Conservation (phyloP, 1,140 invertebrate genomes). For the Drosophila micromelanica region DNA sequence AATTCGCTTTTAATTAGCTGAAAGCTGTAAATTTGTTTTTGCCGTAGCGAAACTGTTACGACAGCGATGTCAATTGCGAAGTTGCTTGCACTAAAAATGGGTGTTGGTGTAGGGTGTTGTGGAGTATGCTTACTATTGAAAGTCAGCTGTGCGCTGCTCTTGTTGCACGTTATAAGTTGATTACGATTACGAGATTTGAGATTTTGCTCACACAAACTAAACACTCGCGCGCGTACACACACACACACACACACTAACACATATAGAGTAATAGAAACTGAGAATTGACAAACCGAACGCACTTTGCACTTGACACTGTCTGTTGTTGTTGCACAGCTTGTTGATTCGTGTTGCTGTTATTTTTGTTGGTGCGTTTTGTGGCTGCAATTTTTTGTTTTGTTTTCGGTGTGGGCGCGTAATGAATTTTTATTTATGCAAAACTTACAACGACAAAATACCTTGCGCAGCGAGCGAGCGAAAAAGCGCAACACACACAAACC, state of each 20-base stretch:
- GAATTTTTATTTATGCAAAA: slow-evolving; percentile 70
- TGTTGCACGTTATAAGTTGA: slow-evolving; percentile 54
- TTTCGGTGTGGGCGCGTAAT: slow-evolving; percentile 26
- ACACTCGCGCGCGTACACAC: slow-evolving; percentile 4
- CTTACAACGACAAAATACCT: slow-evolving; percentile 67
- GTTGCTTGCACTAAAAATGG: slow-evolving; percentile 27
- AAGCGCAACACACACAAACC: slow-evolving; percentile 56
- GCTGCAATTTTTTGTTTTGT: slow-evolving; percentile 26
- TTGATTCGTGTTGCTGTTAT: slow-evolving; percentile 11
- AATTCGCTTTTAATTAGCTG: slow-evolving; percentile 68
- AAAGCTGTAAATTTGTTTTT: slow-evolving; percentile 51
- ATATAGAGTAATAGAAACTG: slow-evolving; percentile 14
- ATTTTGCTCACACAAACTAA: slow-evolving; percentile 30
- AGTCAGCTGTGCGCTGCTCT: slow-evolving; percentile 51
- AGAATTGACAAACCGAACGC: slow-evolving; percentile 8
- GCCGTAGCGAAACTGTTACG: slow-evolving; percentile 49
- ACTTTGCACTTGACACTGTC: slow-evolving; percentile 50
- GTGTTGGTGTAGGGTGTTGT: background rate
- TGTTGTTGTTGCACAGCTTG: slow-evolving; percentile 34
- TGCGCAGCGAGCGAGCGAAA: slow-evolving; percentile 57
- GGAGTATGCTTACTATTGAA: slow-evolving; percentile 45
- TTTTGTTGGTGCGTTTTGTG: background rate
- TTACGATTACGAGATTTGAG: slow-evolving; percentile 45
- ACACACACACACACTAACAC: slow-evolving; percentile 22
- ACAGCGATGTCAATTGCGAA: slow-evolving; percentile 36